Percentiles rank a stretch among this genome's conserved stretches.
phyloP scores from a whole-genome alignment of 2,113 vertebrate species.

The Rhinopomastus cyanomelas region DNA sequence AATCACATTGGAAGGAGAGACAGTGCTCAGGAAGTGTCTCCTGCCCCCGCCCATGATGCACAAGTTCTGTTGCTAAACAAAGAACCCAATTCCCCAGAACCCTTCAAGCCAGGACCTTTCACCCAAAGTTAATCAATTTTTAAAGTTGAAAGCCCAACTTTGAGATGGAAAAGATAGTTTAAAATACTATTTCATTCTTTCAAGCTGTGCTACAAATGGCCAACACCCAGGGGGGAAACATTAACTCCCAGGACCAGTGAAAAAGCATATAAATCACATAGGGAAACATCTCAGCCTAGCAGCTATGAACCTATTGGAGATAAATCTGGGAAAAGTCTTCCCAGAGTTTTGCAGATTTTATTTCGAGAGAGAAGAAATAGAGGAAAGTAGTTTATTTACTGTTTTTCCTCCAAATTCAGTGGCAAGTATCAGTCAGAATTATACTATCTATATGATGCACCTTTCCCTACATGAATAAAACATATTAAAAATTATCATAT shows the following conservation, averaged over 20 bases:
- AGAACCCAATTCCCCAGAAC: constrained; percentile 26
- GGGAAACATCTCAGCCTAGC: constrained; percentile 47
- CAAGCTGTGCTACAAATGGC: constrained; percentile 53
- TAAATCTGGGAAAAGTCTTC: constrained; percentile 64
- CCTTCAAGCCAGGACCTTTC: constrained; percentile 58
- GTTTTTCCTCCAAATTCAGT: not conserved
- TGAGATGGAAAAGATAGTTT: constrained; percentile 34
- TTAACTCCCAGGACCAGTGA: constrained; percentile 59
- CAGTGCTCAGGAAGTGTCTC: not conserved
- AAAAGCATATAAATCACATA: constrained; percentile 67
- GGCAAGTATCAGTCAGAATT: not conserved
- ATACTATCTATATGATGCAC: not conserved
- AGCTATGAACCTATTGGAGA: constrained; percentile 49
- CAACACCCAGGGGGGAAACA: constrained; percentile 51
- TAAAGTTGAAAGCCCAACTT: constrained; percentile 54
- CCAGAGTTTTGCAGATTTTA: constrained; percentile 34
- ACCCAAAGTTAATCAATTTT: constrained; percentile 53
- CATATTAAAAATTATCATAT: not conserved
- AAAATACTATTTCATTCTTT: constrained; percentile 58
- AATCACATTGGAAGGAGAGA: constrained; percentile 4
- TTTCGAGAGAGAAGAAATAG: constrained; percentile 30
- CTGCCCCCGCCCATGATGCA: not conserved
- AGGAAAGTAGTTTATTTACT: constrained; percentile 27
- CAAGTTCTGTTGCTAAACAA: constrained; percentile 42
- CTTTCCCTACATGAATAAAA: not conserved